These are phyloP conservation scores for Podotricha telesiphe DNA, from an alignment of 2,888 invertebrate species.

Conservation along the genomic window DNA sequence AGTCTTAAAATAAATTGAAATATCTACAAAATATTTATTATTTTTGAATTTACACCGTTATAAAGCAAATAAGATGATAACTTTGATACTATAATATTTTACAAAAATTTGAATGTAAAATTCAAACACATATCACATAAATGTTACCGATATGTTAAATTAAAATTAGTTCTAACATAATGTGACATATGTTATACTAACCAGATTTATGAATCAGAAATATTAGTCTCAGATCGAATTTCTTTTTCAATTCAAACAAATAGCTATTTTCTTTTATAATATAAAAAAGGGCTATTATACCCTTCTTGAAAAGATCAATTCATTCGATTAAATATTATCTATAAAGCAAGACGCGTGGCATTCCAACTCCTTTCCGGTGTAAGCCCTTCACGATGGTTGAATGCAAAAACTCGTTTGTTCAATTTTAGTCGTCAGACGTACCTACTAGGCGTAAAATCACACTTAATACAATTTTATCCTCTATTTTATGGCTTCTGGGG, in stretches of 20 bases:
- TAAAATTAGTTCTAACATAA: background rate
- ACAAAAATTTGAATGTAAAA: too few species aligned
- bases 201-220: conserved; percentile 25
- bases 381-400: conserved; percentile 43
- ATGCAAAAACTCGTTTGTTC: conserved; percentile 19
- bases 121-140: too few species aligned
- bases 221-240: conserved; percentile 7
- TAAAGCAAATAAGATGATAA: too few species aligned
- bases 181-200: background rate
- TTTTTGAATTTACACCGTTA: too few species aligned
- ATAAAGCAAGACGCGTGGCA: conserved; percentile 71
- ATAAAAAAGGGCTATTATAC: background rate
- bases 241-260: background rate
- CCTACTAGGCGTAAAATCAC: background rate
- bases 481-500: conserved; percentile 15
- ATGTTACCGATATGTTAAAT: background rate
- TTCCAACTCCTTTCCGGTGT: conserved; percentile 58
- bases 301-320: conserved; percentile 25
- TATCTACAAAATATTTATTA: too few species aligned
- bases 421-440: conserved; percentile 5
- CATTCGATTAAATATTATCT: conserved; percentile 54
- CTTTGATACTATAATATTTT: too few species aligned
- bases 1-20: too few species aligned
- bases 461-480: conserved; percentile 14
- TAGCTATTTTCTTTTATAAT: background rate